A percentile compares a stretch with the other conserved stretches of the same genome.
These are phyloP conservation scores for Pelusios castaneus DNA, from an alignment of 2,113 vertebrate genomes.

Conservation along the genomic window DNA sequence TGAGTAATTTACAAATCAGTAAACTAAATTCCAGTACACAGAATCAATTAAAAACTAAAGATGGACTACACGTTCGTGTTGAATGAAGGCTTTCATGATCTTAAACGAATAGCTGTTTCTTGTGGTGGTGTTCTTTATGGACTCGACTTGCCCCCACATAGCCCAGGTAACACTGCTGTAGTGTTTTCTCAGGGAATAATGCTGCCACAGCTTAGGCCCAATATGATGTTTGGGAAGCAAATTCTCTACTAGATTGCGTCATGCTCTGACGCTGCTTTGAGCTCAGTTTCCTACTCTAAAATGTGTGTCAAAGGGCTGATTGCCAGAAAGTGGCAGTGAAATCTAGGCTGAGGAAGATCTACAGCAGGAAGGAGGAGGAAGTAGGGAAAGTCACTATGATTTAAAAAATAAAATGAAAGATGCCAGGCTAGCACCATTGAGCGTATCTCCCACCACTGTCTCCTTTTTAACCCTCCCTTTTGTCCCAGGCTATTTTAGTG, in stretches of 20 bases:
- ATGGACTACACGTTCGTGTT: too few species aligned
- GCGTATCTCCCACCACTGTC: accelerated
- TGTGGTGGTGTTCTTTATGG: not conserved
- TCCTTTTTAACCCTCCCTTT: not conserved
- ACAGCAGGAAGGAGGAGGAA: constrained; percentile 4
- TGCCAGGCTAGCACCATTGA: not conserved
- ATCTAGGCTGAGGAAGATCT: constrained; percentile 19
- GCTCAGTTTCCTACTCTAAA: constrained; percentile 33
- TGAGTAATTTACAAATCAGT: accelerated
- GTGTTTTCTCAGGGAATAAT: constrained; percentile 22
- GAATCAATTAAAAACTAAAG: too few species aligned
- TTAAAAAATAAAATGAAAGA: not conserved
- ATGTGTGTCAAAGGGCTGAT: not conserved
- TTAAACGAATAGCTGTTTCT: not conserved
- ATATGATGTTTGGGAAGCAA: not conserved
- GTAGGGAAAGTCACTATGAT: not conserved
- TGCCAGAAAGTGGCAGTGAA: constrained; percentile 17
- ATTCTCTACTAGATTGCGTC: constrained; percentile 12
- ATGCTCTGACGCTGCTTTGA: constrained; percentile 21
- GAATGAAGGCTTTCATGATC: not conserved
- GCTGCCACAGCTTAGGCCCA: constrained; percentile 19
- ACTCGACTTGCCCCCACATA: not conserved
- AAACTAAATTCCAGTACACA: not conserved
- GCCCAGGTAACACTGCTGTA: constrained; percentile 19
- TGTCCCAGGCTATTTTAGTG: not conserved